A percentile compares a stretch with the other conserved stretches of the same genome.
These are phyloP conservation scores for Parnassius glacialis DNA, from an alignment of 2,888 invertebrate species.

Conservation along the genomic window DNA sequence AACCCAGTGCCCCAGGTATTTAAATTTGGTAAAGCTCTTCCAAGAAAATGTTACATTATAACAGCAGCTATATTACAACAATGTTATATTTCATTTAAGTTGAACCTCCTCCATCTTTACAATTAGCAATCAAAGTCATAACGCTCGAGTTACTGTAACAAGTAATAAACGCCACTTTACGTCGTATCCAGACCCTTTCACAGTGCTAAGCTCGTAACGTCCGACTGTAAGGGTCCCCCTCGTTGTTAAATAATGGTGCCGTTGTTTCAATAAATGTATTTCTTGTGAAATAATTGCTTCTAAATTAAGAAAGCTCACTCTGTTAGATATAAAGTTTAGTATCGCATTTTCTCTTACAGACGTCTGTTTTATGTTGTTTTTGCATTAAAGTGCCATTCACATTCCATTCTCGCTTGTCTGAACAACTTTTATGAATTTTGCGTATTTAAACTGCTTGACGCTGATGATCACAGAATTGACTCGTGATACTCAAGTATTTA, in stretches of 20 bases:
- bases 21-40: too few species aligned
- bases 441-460: too few species aligned
- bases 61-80: background rate
- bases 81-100: background rate
- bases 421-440: too few species aligned
- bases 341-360: too few species aligned
- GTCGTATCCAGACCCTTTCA: slow-evolving; percentile 21
- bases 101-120: slow-evolving; percentile 6
- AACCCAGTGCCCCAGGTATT: too few species aligned
- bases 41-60: background rate
- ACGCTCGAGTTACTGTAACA: slow-evolving; percentile 22
- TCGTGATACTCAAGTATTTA: too few species aligned
- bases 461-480: too few species aligned
- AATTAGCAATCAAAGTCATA: slow-evolving; percentile 27
- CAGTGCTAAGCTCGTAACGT: slow-evolving; percentile 19
- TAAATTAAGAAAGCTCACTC: slow-evolving; percentile 1
- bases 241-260: slow-evolving; percentile 21
- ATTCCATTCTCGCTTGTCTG: too few species aligned
- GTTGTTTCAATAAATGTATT: slow-evolving; percentile 27
- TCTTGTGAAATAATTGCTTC: slow-evolving; percentile 22
- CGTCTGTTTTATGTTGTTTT: slow-evolving; percentile 4
- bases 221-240: slow-evolving; percentile 24
- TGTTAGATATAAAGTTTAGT: background rate
- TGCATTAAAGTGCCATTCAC: background rate
- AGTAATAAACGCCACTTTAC: slow-evolving; percentile 25